Base-by-base conservation (phyloP, 35 echinoderm and acorn worm genomes). In the Chiridota heheva region DNA sequence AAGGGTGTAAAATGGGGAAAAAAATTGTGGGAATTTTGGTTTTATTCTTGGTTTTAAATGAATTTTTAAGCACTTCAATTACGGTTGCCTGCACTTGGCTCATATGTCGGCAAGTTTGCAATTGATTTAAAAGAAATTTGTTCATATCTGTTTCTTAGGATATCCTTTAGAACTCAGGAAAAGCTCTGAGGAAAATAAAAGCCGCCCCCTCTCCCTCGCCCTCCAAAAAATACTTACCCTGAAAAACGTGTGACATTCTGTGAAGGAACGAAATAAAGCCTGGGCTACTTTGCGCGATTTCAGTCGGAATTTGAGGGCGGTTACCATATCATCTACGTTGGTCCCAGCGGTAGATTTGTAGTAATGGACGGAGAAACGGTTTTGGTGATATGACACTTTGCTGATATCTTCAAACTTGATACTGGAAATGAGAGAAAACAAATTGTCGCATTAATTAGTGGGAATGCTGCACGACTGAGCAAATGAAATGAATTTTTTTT, bases 331-430 rank as follows among this genome's bases (percentile, higher is more conserved):
- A 4, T 91, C 89, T 16, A 83, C 55, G 33, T 81, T 75, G 0
- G 89, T 83, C 29, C 65, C 85, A n/a, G 61, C 66, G 7, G 80
- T 84, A 13, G 88, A 62, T 82, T 81, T 77, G 82, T 98, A 98
- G 85, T 91, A 98, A 72, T 98, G 95, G 72, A 98, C 95, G 32
- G 89, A 88, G 57, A 98, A 98, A 25, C 86, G 79, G 40, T 98
- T 98, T 64, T 98, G 95, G 39, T 98, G 95, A 49, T 98, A 98
- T 0, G 95, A 98, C 0, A 98, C 95, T 44, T 91, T 91, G 58
- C 95, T 98, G 73, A 98, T 98, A 60, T 98, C 95, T 82, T 98
- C 95, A 89, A 83, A 98, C 41, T 91, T 91, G 42, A 98, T 98
- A 36, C 95, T 98, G 81, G 4, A 33, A 58, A 35, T 53, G 48